Conservation (phyloP, 2,113 vertebrate species). For the Zosterops japonicus region DNA sequence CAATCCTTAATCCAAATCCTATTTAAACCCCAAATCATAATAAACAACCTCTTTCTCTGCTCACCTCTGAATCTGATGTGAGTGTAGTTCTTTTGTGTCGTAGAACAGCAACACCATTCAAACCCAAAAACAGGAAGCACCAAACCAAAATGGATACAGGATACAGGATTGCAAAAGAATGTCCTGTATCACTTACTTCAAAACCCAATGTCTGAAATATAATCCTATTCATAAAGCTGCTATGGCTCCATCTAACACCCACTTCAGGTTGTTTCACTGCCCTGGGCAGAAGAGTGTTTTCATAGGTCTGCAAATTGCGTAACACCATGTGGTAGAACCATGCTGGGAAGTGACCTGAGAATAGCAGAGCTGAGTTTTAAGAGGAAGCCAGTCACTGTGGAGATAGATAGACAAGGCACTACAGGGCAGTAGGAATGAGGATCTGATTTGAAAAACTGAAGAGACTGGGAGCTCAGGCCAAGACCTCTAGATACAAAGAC, state of each 20-base stretch:
- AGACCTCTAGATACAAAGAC: neutral
- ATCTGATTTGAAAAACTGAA: neutral
- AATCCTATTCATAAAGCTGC: neutral
- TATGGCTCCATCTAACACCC: neutral
- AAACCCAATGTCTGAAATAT: neutral
- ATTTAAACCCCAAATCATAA: too few relatives aligned
- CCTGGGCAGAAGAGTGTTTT: neutral
- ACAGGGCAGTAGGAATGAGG: neutral
- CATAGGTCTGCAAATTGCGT: neutral
- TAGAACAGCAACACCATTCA: neutral
- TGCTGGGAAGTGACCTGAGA: neutral
- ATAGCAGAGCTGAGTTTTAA: neutral
- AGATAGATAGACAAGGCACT: neutral
- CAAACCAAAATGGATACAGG: neutral
- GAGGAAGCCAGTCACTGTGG: neutral
- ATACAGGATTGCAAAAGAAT: neutral
- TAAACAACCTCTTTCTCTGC: too few relatives aligned
- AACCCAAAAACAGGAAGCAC: neutral
- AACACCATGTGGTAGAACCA: neutral
- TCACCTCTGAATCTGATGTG: too few relatives aligned
- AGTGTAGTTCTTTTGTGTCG: too few relatives aligned
- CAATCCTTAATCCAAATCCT: too few relatives aligned
- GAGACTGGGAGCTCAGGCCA: neutral
- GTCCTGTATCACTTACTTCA: neutral
- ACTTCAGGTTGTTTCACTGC: neutral